Base-by-base conservation (phyloP, 2,113 vertebrate species). In the Galeopterus variegatus region DNA sequence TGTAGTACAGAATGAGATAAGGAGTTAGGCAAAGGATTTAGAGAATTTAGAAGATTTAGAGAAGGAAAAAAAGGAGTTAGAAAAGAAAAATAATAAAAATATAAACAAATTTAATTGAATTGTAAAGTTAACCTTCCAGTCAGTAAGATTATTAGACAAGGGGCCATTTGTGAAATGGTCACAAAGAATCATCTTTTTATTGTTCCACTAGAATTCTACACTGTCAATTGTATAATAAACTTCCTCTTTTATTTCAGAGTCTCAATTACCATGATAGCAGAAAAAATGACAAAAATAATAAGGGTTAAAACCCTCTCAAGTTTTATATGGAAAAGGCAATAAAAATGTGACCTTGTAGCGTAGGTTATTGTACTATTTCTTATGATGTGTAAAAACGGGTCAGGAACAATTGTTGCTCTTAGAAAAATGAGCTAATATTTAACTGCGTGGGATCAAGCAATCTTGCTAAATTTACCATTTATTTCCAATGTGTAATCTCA, bases 361-460 rank as follows among this genome's bases (percentile, higher is more conserved):
- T 91, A 72, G 54, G 45, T 3, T 3, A 60, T 85, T 84, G 31
- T 67, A 31, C 70, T 36, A 67, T 75, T 93, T 84, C 12, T 93
- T 75, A 70, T 69, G n/a, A 41, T 90, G 18, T 60, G 50, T 33
- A 90, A 77, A 77, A 60, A 76, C 82, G 45, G 26, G 10, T 90
- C n/a, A 65, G 12, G 36, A 69, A 56, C 70, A 94, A 28, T 60
- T 33, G 26, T 52, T 94, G 11, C 52, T 80, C 21, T 65, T 36
- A 81, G 56, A 90, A 80, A 93, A 80, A 75, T 41, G 18, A 86
- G 26, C 73, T 89, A 80, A 92, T 81, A 65, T 60, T 92, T 81
- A 87, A 81, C 28, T 86, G 12, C 36, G 28, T 50, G 48, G 56
- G 58, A 75, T 88, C 36, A 5, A 65, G n/a, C 86, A 58, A n/a